Percentiles rank a stretch among this genome's conserved stretches.
Evolutionary conservation across 92 coral and sea anemone species (phyloP).

Genomic region (Ricordea florida): DNA sequence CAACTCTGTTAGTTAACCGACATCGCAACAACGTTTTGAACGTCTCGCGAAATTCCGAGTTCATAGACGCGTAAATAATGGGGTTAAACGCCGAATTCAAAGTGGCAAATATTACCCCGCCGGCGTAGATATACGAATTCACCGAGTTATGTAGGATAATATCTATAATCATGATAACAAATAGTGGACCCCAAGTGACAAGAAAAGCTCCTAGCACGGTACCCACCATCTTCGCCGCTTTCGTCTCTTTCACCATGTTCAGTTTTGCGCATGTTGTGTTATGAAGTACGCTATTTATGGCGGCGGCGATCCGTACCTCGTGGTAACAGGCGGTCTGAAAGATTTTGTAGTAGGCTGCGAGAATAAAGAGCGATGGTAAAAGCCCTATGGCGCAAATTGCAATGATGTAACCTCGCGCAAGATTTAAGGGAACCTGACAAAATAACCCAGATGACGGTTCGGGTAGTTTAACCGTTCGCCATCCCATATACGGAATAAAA

Average conservation of each 20-base stretch:
- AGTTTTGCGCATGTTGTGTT: constrained; percentile 42
- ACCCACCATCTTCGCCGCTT: constrained; percentile 93
- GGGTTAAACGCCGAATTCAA: constrained; percentile 91
- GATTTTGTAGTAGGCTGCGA: constrained; percentile 80
- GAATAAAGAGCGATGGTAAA: constrained; percentile 82
- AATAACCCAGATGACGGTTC: constrained; percentile 48
- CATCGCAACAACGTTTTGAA: constrained; percentile 68
- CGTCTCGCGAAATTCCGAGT: constrained; percentile 83
- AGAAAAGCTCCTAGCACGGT: constrained; percentile 85
- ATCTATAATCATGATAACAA: constrained; percentile 81
- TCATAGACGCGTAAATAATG: constrained; percentile 87
- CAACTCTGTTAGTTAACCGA: constrained; percentile 25
- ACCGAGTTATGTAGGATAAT: constrained; percentile 50
- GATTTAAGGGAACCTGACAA: constrained; percentile 93
- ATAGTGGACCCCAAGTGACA: constrained; percentile 85
- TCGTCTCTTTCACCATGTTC: constrained; percentile 78
- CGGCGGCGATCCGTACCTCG: constrained; percentile 69
- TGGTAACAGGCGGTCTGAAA: constrained; percentile 87
- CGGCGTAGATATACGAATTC: constrained; percentile 88
- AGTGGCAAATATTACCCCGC: constrained; percentile 89
- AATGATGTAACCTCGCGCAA: constrained; percentile 72
- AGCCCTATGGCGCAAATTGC: constrained; percentile 68
- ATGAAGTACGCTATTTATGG: constrained; percentile 71
- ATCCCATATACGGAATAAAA: constrained; percentile 91
- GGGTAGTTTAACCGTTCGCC: constrained; percentile 65